Base-by-base conservation (phyloP, 2,797 vertebrate genomes). In the Okamejei kenojei region DNA sequence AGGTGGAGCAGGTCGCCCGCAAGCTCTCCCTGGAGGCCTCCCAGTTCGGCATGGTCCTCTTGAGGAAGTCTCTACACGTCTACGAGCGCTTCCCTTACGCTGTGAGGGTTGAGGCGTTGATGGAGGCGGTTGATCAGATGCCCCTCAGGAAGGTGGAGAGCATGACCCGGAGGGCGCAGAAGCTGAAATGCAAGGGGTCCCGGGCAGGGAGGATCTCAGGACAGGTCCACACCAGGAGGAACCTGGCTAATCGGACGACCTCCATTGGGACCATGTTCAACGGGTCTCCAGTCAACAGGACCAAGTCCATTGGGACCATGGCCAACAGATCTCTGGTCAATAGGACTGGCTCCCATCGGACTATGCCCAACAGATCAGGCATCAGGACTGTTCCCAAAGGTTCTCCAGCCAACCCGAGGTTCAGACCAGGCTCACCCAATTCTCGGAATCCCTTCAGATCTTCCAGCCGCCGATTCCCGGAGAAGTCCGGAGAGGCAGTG, bases 91-190 rank as follows among this genome's bases (percentile, higher is more conserved):
- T 97, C 94, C 97, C 97, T 17, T 97, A 97, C 94, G 96, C 97
- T 0, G 97, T 97, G 82, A 96, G 95, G 0, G 95, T 96, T 0
- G 96, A 96, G 71, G 97, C 97, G 0, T 92, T 97, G 86, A 94
- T 97, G 93, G 97, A 97, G 93, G 94, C 96, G 11, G 97, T 97
- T 1, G 97, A 97, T 94, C 96, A 97, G 93, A 95, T 97, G 19
- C 97, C 97, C 0, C 74, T 95, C 90, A 96, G 97, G 93, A 97
- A 96, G 94, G 94, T 97, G 93, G 97, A 97, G 94, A 97, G 95
- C 94, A 94, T 97, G 76, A 96, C 96, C 45, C 95, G 97, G 93
- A 97, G 96, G 94, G 95, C 96, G 84, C 94, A 95, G 21, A 93
- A 93, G 0, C 38, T 95, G 65, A 97, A 95, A 93, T 97, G 97